phyloP scores from a whole-genome alignment of 2,888 invertebrate genomes.

The Eilema sororculum region DNA sequence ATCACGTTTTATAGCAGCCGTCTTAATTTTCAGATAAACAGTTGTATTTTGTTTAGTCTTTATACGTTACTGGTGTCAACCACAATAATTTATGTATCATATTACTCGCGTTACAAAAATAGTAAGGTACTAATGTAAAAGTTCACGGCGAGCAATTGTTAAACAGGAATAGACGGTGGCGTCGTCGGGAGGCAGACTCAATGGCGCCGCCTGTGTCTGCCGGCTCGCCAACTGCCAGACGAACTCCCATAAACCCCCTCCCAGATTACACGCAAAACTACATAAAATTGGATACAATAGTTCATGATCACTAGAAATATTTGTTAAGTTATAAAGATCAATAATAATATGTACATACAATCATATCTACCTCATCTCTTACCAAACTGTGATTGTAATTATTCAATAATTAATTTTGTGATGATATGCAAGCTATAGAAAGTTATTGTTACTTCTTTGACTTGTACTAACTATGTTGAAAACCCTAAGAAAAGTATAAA shows the following conservation, averaged over 20 bases:
- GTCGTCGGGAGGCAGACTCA: constrained; percentile 69
- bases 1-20: neutral
- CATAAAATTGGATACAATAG: constrained; percentile 57
- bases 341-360: too few relatives aligned
- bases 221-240: constrained; percentile 46
- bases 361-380: neutral
- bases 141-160: constrained; percentile 52
- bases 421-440: neutral
- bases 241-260: constrained; percentile 46
- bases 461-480: neutral
- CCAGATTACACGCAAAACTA: constrained; percentile 58
- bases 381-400: neutral
- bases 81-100: neutral
- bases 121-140: constrained; percentile 29
- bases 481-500: neutral
- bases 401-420: neutral
- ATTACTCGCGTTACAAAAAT: constrained; percentile 32
- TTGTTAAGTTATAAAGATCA: neutral
- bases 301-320: neutral
- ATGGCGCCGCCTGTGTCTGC: constrained; percentile 65
- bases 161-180: constrained; percentile 60
- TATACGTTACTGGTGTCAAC: neutral
- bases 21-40: neutral
- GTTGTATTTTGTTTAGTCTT: neutral
- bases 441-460: neutral